A percentile compares a stretch with the other conserved stretches of the same genome.
phyloP scores from a whole-genome alignment of 2,888 invertebrate genomes.

The Epistrophella euchroma region DNA sequence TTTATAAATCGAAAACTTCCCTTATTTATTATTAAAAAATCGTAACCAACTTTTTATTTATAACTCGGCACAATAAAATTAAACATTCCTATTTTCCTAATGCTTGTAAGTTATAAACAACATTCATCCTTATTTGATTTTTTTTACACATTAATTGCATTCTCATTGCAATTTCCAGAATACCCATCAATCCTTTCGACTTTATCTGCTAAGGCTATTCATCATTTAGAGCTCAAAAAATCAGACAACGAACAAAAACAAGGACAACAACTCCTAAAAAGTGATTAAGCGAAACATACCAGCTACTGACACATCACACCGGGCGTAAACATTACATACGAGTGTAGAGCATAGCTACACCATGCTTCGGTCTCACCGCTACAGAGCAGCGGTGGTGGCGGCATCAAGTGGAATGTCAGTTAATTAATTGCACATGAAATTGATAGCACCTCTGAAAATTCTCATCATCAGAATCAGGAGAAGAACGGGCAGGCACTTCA shows the following conservation, averaged over 20 bases:
- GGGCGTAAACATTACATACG: conserved; percentile 72
- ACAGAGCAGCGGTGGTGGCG: conserved; percentile 30
- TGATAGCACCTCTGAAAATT: conserved; percentile 72
- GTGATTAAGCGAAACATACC: conserved; percentile 71
- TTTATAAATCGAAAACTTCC: too few relatives aligned
- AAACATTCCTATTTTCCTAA: background rate
- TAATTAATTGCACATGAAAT: conserved; percentile 76
- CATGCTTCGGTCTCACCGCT: conserved; percentile 21
- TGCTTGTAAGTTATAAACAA: background rate
- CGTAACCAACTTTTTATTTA: too few relatives aligned
- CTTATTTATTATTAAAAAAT: too few relatives aligned
- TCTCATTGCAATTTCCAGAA: background rate
- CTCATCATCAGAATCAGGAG: conserved; percentile 35
- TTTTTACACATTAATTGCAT: background rate
- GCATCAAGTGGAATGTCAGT: conserved; percentile 75
- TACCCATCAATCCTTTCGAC: conserved; percentile 26
- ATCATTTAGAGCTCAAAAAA: conserved; percentile 52
- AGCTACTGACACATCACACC: conserved; percentile 75
- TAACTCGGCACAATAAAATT: too few relatives aligned
- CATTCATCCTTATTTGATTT: background rate
- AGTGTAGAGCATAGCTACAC: conserved; percentile 61
- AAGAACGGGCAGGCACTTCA: background rate
- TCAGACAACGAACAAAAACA: conserved; percentile 43
- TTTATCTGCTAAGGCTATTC: conserved; percentile 46
- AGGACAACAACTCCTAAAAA: conserved; percentile 66